Conservation (phyloP, 1,140 invertebrate genomes). For the Drosophila yakuba region DNA sequence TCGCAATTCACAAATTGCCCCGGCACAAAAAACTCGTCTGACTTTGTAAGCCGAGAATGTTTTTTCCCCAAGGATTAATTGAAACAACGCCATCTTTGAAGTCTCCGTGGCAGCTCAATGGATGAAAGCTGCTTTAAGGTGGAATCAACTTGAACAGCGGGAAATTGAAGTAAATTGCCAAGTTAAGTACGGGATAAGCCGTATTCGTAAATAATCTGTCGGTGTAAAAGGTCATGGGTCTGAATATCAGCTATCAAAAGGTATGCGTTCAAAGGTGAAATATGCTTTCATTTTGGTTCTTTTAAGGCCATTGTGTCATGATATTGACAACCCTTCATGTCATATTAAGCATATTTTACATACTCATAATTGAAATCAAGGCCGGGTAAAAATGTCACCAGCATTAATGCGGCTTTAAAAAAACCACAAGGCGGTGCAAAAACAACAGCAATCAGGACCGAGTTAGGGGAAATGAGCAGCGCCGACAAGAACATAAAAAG, state of each 20-base stretch:
- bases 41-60: slow-evolving; percentile 26
- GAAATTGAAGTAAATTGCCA: slow-evolving; percentile 18
- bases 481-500: slow-evolving; percentile 56
- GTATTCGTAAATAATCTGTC: neutral
- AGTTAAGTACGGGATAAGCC: slow-evolving; percentile 1
- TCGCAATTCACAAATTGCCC: slow-evolving; percentile 51
- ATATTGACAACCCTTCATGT: neutral
- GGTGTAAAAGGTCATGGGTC: neutral
- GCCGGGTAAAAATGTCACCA: slow-evolving; percentile 42
- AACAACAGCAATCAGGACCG: neutral
- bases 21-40: slow-evolving; percentile 30
- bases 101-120: neutral
- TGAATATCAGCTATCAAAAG: neutral
- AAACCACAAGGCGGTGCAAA: neutral
- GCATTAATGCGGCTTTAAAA: slow-evolving; percentile 46
- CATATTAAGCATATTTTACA: slow-evolving; percentile 1
- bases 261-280: no score
- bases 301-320: no score
- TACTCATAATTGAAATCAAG: slow-evolving; percentile 52
- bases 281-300: neutral
- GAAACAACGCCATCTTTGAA: slow-evolving; percentile 9
- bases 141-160: neutral
- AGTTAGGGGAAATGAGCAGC: neutral
- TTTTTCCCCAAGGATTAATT: slow-evolving; percentile 34
- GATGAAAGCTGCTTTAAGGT: slow-evolving; percentile 3